Evolutionary conservation across 2,888 invertebrate species (phyloP), one percentile per base, ranked within the genome.

Genomic region (Galeopsomyia nigrocyanea): DNA sequence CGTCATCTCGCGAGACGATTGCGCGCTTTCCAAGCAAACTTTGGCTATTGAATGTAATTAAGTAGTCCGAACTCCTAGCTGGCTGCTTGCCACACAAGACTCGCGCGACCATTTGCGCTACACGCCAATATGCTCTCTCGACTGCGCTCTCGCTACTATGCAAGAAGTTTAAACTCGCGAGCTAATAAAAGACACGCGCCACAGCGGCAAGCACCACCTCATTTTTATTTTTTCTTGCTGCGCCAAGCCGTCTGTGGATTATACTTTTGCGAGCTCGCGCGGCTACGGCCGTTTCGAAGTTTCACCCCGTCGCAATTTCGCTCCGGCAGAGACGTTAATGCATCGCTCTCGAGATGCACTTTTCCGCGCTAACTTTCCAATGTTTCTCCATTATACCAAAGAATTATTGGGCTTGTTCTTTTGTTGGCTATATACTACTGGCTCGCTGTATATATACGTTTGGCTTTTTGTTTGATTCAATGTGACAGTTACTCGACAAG

Each of bases 31-130:
- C 49, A 67, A 62, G 68, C 72, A 73, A 86, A 86, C 83, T 86
- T 86, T 83, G 80, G 81, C 84, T 82, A 84, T 85, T 84, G 84
- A 85, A 85, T 84, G 82, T 83, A 83, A 86, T 85, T 83, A 83
- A 83, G 82, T 79, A 81, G 39, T 39, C 39, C 39, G 26, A 39
- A 39, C 39, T 39, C 10, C 39, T 39, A 39, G 39, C 79, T 84
- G 83, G 84, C 81, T 75, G 67, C 46, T 66, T 80, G 85, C 86
- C 86, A 86, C 86, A 86, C 82, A 84, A 85, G 84, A 84, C 80
- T 79, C 79, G 58, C 77, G 80, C 80, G 80, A 83, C 81, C 80
- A 78, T 77, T 26, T 78, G 77, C 71, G 76, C 74, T 81, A 39
- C 7, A 39, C 85, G 84, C 85, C 86, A 86, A 86, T 86, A 86